Conservation (phyloP, 2,888 invertebrate genomes). For the Zonitis immaculata region DNA sequence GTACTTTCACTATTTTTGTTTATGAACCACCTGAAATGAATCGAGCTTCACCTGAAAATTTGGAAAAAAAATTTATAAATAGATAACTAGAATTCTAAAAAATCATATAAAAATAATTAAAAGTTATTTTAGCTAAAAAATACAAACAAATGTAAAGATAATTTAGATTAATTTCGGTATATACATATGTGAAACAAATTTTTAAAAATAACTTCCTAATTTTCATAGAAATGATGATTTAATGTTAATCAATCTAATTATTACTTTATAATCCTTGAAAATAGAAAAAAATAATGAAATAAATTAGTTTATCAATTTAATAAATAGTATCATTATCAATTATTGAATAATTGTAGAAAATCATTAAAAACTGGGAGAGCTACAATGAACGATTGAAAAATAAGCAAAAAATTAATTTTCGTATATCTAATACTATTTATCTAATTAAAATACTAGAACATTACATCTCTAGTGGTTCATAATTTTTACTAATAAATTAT, state of each 20-base stretch:
- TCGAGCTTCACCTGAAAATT: too few species aligned
- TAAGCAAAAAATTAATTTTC: not conserved
- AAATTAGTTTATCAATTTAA: not conserved
- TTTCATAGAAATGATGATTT: not conserved
- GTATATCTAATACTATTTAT: not conserved
- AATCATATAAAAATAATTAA: too few species aligned
- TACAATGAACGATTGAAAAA: not conserved
- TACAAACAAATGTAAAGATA: too few species aligned
- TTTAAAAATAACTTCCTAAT: too few species aligned
- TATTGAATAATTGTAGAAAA: constrained; percentile 1
- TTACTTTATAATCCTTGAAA: not conserved
- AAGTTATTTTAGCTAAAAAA: not conserved
- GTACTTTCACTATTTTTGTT: too few species aligned
- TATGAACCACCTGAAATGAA: too few species aligned
- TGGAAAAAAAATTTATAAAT: too few species aligned
- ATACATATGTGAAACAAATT: too few species aligned
- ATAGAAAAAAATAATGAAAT: not conserved
- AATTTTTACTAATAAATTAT: not conserved
- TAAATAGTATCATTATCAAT: not conserved
- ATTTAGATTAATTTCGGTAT: too few species aligned
- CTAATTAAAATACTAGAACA: not conserved
- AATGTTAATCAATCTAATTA: not conserved
- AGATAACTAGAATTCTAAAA: too few species aligned
- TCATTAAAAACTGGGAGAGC: constrained; percentile 23
- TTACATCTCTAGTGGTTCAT: not conserved